Evolutionary conservation across 2,797 vertebrate species (phyloP).

Genomic region (Ctenopoma kingsleyae): DNA sequence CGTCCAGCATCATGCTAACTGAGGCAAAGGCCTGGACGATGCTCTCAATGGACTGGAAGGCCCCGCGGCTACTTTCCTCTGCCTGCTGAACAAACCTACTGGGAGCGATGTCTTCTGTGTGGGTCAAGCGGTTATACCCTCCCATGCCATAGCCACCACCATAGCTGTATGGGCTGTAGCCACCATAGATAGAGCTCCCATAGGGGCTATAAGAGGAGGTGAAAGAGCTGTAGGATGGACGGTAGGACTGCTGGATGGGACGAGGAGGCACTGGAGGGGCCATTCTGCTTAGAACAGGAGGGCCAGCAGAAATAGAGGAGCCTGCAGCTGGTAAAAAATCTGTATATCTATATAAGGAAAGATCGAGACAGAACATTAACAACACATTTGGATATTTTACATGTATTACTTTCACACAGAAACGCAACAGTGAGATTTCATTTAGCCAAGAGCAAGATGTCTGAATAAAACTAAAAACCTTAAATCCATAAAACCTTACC

Average conservation of each 20-base stretch:
- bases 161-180: slow-evolving; percentile 77
- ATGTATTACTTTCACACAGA: not conserved
- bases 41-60: slow-evolving; percentile 98
- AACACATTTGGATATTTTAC: too few relatives aligned
- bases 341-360: slow-evolving; percentile 83
- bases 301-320: slow-evolving; percentile 80
- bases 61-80: slow-evolving; percentile 96
- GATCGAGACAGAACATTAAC: not conserved
- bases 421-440: not conserved
- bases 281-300: slow-evolving; percentile 85
- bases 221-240: slow-evolving; percentile 89
- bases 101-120: slow-evolving; percentile 87
- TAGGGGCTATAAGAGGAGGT: slow-evolving; percentile 90
- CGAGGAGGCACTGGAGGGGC: slow-evolving; percentile 91
- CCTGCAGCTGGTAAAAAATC: slow-evolving; percentile 84
- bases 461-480: not conserved
- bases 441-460: not conserved
- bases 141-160: slow-evolving; percentile 77
- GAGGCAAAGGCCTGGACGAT: slow-evolving; percentile 98
- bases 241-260: slow-evolving; percentile 86
- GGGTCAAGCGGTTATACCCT: slow-evolving; percentile 88
- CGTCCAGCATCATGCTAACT: slow-evolving; percentile 99
- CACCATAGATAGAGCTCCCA: slow-evolving; percentile 91
- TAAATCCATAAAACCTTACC: too few relatives aligned
- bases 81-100: slow-evolving; percentile 97